Evolutionary conservation across 1,140 invertebrate genomes (phyloP).

Genomic region (Linepithema humile): DNA sequence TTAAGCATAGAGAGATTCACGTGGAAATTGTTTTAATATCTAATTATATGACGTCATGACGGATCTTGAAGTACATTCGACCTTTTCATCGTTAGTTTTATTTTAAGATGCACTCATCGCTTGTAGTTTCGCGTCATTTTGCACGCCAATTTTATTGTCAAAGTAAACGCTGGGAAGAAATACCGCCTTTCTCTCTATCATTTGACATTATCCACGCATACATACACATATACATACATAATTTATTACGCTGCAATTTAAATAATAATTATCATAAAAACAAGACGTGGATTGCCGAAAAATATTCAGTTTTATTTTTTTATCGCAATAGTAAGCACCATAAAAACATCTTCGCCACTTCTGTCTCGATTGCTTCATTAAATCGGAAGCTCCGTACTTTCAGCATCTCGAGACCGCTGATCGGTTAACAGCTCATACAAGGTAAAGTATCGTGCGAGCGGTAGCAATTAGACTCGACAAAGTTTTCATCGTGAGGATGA

Average conservation of each 20-base stretch:
- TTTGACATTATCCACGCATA: not conserved
- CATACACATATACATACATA: no score
- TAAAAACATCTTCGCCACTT: not conserved
- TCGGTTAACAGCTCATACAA: not conserved
- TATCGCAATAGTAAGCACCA: not conserved
- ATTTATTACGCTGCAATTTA: not conserved
- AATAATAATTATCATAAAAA: not conserved
- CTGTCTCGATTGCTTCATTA: not conserved
- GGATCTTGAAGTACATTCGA: not conserved
- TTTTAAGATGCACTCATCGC: no score
- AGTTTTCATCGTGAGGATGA: conserved; percentile 51
- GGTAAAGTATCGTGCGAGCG: not conserved
- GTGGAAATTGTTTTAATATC: conserved; percentile 28
- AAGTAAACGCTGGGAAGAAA: not conserved
- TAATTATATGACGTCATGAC: not conserved
- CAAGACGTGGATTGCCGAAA: not conserved
- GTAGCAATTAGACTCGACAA: conserved; percentile 60
- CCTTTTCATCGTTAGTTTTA: not conserved
- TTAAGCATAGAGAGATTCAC: not conserved
- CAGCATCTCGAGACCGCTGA: not conserved
- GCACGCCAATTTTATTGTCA: not conserved
- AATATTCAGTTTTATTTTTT: not conserved
- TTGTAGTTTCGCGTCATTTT: not conserved
- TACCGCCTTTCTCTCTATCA: not conserved
- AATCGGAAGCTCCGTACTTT: not conserved